A percentile compares a stretch with the other conserved stretches of the same genome.
Evolutionary conservation across 2,113 vertebrate genomes (phyloP).

Genomic region (Propithecus coquereli): DNA sequence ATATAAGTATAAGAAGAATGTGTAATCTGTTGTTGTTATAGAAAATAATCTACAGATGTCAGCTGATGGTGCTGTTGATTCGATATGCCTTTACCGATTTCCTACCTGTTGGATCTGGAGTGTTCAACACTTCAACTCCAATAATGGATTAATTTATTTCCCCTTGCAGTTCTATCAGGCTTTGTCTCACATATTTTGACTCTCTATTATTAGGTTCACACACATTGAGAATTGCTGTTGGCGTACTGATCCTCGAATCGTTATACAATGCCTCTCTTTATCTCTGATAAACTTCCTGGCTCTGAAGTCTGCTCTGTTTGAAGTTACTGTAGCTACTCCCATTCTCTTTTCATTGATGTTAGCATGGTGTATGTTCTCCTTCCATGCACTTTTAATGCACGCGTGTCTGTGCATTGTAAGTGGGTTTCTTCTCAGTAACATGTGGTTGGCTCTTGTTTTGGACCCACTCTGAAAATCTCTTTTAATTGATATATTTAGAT

Average conservation of each 20-base stretch:
- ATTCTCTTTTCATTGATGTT: too few relatives aligned
- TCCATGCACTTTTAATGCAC: not conserved
- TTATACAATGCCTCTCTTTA: not conserved
- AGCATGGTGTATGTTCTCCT: not conserved
- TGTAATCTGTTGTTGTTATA: not conserved
- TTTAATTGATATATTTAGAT: too few relatives aligned
- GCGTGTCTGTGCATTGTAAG: not conserved
- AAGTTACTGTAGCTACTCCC: not conserved
- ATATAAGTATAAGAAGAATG: not conserved
- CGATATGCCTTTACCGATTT: not conserved
- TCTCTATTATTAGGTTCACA: not conserved
- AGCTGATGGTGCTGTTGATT: not conserved
- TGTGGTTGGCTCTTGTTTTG: not conserved
- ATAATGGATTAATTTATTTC: not conserved
- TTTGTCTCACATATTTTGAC: not conserved
- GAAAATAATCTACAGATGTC: too few relatives aligned
- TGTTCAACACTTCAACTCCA: not conserved
- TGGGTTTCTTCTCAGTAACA: not conserved
- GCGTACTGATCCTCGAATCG: not conserved
- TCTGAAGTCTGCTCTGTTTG: not conserved
- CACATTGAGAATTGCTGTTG: not conserved
- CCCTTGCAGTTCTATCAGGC: not conserved
- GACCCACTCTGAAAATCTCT: not conserved
- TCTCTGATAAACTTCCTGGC: not conserved
- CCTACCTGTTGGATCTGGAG: too few relatives aligned